Conservation (phyloP, 2,888 invertebrate genomes). For the Villa cingulata region DNA sequence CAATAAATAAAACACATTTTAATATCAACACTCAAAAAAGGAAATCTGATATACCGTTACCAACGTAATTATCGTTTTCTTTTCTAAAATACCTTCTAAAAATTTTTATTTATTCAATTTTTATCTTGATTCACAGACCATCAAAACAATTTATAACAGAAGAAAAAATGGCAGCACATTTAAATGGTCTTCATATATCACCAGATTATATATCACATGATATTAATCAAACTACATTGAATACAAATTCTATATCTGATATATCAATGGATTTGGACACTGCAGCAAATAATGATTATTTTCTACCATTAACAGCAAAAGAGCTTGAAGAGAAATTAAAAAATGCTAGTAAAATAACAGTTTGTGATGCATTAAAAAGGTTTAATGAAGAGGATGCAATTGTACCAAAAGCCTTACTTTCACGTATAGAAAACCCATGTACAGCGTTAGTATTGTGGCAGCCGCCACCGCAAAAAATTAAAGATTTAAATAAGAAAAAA, state of each 20-base stretch:
- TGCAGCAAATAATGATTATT: neutral
- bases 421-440: slow-evolving; percentile 54
- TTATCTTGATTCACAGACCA: slow-evolving; percentile 35
- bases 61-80: too few species aligned
- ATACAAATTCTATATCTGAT: slow-evolving; percentile 4
- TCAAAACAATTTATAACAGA: slow-evolving; percentile 67
- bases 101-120: neutral
- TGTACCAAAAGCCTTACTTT: slow-evolving; percentile 51
- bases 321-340: slow-evolving; percentile 33
- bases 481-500: slow-evolving; percentile 12
- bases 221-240: neutral
- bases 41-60: neutral
- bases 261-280: slow-evolving; percentile 18
- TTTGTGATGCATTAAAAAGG: slow-evolving; percentile 60
- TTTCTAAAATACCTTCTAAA: too few species aligned
- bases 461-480: slow-evolving; percentile 49
- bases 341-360: slow-evolving; percentile 41
- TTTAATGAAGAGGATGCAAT: slow-evolving; percentile 44
- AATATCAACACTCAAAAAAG: neutral
- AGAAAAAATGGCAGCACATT: slow-evolving; percentile 71
- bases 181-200: slow-evolving; percentile 60
- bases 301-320: slow-evolving; percentile 24
- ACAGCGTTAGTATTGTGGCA: slow-evolving; percentile 73
- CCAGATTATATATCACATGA: slow-evolving; percentile 30
- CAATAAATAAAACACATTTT: neutral